These are phyloP conservation scores for Galeruca laticollis DNA, from an alignment of 2,888 invertebrate species.

Conservation along the genomic window DNA sequence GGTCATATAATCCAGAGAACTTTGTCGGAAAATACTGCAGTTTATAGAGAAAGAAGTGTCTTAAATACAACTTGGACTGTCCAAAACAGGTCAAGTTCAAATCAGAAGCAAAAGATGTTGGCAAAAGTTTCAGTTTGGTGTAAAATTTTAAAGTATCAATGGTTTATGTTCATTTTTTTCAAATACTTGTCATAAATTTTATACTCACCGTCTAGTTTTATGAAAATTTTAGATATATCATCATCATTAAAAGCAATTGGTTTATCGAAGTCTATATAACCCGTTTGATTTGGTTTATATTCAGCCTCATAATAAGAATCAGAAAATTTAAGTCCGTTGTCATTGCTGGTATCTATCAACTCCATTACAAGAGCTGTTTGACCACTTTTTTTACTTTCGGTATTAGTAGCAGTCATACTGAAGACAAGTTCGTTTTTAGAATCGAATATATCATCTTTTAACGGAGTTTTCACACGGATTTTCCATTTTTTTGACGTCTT, in stretches of 20 bases:
- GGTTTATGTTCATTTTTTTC: no score
- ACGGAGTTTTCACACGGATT: background rate
- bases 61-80: no score
- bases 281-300: constrained; percentile 10
- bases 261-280: constrained; percentile 21
- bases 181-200: no score
- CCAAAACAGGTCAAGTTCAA: no score
- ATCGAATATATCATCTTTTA: background rate
- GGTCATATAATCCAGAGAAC: no score
- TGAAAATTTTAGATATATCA: constrained; percentile 12
- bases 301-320: constrained; percentile 18
- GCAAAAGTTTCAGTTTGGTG: no score
- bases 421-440: constrained; percentile 19
- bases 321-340: constrained; percentile 4
- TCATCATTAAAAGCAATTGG: constrained; percentile 10
- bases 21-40: no score
- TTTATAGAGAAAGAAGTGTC: no score
- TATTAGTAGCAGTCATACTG: constrained; percentile 20
- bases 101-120: no score
- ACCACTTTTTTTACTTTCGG: background rate
- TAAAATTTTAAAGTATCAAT: no score
- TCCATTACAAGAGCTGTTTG: constrained; percentile 8
- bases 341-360: background rate
- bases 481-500: background rate
- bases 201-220: constrained; percentile 16